These are phyloP conservation scores for Vicugna pacos DNA, from an alignment of 2,113 vertebrate genomes.

Conservation along the genomic window DNA sequence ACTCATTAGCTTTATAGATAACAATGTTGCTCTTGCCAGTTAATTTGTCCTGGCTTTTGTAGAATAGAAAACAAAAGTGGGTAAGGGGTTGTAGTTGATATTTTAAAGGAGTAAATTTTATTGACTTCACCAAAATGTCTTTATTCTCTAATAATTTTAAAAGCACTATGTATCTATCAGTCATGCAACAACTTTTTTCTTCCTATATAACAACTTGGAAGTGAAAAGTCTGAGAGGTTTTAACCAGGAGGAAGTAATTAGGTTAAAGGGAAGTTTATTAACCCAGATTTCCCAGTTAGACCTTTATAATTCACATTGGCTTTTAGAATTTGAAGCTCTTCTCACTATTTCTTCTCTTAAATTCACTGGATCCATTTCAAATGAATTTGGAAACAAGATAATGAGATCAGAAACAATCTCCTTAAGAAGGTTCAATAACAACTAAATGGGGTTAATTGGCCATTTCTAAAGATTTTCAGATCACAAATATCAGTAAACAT, in stretches of 20 bases:
- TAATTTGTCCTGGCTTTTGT: neutral
- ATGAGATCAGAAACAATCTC: neutral
- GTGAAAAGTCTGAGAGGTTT: neutral
- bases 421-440: neutral
- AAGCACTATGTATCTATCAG: neutral
- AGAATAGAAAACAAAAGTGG: neutral
- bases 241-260: neutral
- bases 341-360: slow-evolving; percentile 21
- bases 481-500: neutral
- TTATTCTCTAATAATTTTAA: neutral
- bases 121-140: neutral
- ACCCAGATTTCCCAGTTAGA: neutral
- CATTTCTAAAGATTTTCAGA: neutral
- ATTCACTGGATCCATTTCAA: slow-evolving; percentile 30
- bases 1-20: neutral
- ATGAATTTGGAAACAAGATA: neutral
- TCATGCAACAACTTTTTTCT: neutral
- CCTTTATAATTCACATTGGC: neutral
- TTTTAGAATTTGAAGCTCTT: slow-evolving; percentile 5
- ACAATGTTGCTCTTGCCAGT: neutral
- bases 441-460: neutral
- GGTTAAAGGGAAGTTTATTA: neutral
- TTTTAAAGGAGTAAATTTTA: neutral
- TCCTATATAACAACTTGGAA: neutral
- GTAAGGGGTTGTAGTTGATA: neutral